Evolutionary conservation across 2,888 invertebrate species (phyloP).

Genomic region (Orthosia cruda): DNA sequence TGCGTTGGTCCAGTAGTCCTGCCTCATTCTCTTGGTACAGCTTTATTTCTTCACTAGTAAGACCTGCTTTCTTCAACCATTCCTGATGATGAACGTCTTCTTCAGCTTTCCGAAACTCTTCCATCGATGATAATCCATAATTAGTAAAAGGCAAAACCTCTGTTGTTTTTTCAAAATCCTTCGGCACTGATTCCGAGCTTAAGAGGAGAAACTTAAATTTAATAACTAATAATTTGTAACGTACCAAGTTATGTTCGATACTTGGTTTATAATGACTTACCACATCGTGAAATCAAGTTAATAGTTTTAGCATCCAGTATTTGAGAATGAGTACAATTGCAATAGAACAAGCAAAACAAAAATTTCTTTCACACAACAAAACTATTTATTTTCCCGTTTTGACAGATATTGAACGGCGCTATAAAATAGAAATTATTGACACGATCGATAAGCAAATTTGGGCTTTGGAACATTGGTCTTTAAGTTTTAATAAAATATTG

Average conservation of each 20-base stretch:
- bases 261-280: constrained; percentile 34
- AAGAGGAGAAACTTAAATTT: constrained; percentile 45
- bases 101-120: constrained; percentile 86
- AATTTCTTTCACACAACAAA: background rate
- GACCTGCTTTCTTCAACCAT: constrained; percentile 87
- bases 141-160: constrained; percentile 86
- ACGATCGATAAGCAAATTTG: constrained; percentile 35
- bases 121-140: constrained; percentile 86
- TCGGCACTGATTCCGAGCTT: constrained; percentile 84
- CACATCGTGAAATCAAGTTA: constrained; percentile 56
- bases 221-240: background rate
- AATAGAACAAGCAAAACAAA: constrained; percentile 47
- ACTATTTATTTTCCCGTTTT: constrained; percentile 55
- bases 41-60: constrained; percentile 89
- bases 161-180: constrained; percentile 85
- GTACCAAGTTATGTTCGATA: background rate
- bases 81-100: constrained; percentile 84
- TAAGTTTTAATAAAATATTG: constrained; percentile 9
- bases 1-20: constrained; percentile 78
- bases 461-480: constrained; percentile 3
- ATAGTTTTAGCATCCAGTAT: constrained; percentile 27
- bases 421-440: constrained; percentile 5
- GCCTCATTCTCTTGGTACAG: constrained; percentile 88
- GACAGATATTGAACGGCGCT: constrained; percentile 36
- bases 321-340: constrained; percentile 3